A percentile compares a stretch with the other conserved stretches of the same genome.
Conservation (phyloP, 2,113 vertebrate species). For the Ia io region DNA sequence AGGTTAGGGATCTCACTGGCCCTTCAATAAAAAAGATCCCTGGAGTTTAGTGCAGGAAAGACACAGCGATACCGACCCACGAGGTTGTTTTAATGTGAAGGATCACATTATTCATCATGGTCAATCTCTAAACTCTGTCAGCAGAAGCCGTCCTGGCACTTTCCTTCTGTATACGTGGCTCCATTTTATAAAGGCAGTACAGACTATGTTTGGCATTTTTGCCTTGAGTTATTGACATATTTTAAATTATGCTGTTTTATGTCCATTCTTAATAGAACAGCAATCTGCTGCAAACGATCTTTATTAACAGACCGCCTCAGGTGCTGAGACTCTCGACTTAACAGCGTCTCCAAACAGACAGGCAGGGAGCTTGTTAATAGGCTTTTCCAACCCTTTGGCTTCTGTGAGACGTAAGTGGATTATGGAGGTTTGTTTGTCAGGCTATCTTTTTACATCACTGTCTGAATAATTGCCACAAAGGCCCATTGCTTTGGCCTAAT, state of each 20-base stretch:
- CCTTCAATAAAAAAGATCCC: slow-evolving; percentile 23
- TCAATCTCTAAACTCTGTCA: neutral
- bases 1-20: neutral
- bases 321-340: slow-evolving; percentile 76
- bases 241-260: slow-evolving; percentile 83
- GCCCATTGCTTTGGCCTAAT: slow-evolving; percentile 70
- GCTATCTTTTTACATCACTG: slow-evolving; percentile 76
- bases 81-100: slow-evolving; percentile 6
- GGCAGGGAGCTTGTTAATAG: slow-evolving; percentile 71
- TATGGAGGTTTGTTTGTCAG: slow-evolving; percentile 75
- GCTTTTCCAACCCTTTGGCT: slow-evolving; percentile 78
- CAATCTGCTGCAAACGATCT: slow-evolving; percentile 80
- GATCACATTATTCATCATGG: neutral
- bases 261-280: slow-evolving; percentile 79
- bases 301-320: slow-evolving; percentile 81
- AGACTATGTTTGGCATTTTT: slow-evolving; percentile 76
- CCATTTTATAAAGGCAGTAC: slow-evolving; percentile 63
- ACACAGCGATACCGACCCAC: neutral
- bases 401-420: slow-evolving; percentile 77
- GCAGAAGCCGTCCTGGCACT: neutral
- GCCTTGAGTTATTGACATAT: slow-evolving; percentile 81
- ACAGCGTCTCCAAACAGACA: slow-evolving; percentile 76
- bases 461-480: slow-evolving; percentile 75
- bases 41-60: slow-evolving; percentile 40
- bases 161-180: slow-evolving; percentile 46